Evolutionary conservation across 1,140 invertebrate species (phyloP).

Genomic region (Camponotus floridanus): DNA sequence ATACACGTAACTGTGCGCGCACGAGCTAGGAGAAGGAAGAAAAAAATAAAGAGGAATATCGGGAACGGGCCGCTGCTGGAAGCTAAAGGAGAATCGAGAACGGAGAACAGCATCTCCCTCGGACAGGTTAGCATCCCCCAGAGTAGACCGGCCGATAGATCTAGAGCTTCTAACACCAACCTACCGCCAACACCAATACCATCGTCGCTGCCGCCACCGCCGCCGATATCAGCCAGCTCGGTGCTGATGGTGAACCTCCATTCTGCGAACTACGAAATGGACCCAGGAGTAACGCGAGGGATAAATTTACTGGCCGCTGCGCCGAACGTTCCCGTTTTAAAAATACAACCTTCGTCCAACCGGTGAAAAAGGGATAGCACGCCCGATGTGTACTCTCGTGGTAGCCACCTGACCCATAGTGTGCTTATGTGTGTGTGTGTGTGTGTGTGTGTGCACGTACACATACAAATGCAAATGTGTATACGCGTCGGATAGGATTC

Average conservation of each 20-base stretch:
- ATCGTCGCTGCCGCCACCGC: no score
- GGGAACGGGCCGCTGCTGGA: constrained; percentile 28
- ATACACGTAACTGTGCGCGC: constrained; percentile 61
- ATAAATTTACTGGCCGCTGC: constrained; percentile 80
- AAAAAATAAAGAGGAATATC: constrained; percentile 46
- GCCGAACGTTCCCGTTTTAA: constrained; percentile 66
- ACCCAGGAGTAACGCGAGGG: constrained; percentile 78
- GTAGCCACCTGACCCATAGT: neutral
- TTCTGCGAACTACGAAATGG: constrained; percentile 79
- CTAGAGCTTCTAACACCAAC: constrained; percentile 76
- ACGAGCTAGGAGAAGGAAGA: neutral
- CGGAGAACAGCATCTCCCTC: constrained; percentile 69
- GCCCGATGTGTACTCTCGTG: constrained; percentile 21
- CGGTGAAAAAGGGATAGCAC: constrained; percentile 54
- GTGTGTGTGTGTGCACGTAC: neutral
- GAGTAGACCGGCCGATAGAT: constrained; percentile 78
- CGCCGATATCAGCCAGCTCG: constrained; percentile 35
- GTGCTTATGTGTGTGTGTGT: neutral
- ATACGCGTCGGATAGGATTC: constrained; percentile 23
- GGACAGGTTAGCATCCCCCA: constrained; percentile 77
- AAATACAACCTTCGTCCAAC: constrained; percentile 62
- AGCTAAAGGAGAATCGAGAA: constrained; percentile 42
- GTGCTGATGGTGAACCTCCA: constrained; percentile 56
- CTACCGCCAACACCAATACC: constrained; percentile 1
- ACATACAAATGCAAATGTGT: no score